These are phyloP conservation scores for Podiceps cristatus DNA, from an alignment of 2,113 vertebrate genomes.

Conservation along the genomic window DNA sequence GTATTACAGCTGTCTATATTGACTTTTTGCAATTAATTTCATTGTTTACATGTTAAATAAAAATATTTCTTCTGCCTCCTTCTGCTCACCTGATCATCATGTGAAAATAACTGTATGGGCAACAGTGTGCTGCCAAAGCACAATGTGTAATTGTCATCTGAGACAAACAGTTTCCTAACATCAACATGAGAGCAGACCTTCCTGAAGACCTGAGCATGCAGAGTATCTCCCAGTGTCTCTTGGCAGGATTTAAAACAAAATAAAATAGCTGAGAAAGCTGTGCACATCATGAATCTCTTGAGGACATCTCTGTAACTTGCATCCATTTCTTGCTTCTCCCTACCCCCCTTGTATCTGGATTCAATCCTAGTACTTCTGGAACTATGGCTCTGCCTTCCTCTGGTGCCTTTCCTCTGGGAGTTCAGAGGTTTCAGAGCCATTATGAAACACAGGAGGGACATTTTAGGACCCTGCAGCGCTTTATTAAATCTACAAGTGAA, in stretches of 20 bases:
- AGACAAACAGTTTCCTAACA: neutral
- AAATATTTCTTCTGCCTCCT: neutral
- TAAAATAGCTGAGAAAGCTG: constrained; percentile 39
- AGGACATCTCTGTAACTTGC: neutral
- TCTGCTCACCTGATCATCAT: neutral
- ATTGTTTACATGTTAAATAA: neutral
- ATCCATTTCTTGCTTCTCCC: neutral
- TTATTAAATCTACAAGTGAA: neutral
- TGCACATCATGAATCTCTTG: constrained; percentile 64
- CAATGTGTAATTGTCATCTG: neutral
- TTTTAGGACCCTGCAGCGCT: neutral
- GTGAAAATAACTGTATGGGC: neutral
- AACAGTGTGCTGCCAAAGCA: neutral
- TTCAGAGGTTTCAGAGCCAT: neutral
- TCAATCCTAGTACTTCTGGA: neutral
- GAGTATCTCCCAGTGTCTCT: neutral
- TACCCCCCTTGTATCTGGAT: neutral
- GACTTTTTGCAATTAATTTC: neutral
- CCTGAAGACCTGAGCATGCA: neutral
- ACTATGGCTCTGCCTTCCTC: neutral
- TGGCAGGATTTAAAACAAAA: constrained; percentile 44
- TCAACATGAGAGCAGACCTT: neutral
- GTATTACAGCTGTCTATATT: neutral
- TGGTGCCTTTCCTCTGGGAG: neutral
- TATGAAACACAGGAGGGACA: accelerated